Conservation (phyloP, 2,888 invertebrate genomes). For the Megaustenia siamemsis region DNA sequence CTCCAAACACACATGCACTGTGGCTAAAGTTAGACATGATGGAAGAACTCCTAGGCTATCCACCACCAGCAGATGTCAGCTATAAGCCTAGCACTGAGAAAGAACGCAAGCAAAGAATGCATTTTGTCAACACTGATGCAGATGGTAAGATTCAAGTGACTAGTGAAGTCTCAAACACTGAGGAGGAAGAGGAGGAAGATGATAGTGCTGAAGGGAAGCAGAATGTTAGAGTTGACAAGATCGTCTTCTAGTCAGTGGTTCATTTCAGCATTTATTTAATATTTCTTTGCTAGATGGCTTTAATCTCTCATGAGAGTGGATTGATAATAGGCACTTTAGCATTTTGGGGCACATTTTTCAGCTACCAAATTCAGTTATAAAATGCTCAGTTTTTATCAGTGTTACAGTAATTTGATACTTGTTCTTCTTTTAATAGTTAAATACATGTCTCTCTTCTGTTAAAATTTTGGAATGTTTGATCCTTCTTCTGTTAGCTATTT, state of each 20-base stretch:
- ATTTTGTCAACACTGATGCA: conserved; percentile 23
- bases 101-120: conserved; percentile 50
- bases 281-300: conserved; percentile 1
- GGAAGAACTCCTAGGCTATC: conserved; percentile 82
- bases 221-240: background rate
- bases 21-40: conserved; percentile 95
- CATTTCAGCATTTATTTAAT: background rate
- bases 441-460: background rate
- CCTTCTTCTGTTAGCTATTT: too few species aligned
- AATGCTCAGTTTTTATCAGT: background rate
- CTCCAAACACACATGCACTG: conserved; percentile 90
- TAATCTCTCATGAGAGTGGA: background rate
- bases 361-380: background rate
- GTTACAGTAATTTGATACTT: background rate
- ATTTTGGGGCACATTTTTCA: background rate
- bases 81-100: conserved; percentile 48
- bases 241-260: background rate
- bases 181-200: conserved; percentile 23
- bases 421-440: background rate
- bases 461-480: background rate
- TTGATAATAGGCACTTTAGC: conserved; percentile 1
- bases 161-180: conserved; percentile 5
- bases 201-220: background rate
- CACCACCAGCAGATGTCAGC: conserved; percentile 26
- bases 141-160: background rate